Evolutionary conservation across 1,140 invertebrate genomes (phyloP).

Genomic region (Phocides pigmalion): DNA sequence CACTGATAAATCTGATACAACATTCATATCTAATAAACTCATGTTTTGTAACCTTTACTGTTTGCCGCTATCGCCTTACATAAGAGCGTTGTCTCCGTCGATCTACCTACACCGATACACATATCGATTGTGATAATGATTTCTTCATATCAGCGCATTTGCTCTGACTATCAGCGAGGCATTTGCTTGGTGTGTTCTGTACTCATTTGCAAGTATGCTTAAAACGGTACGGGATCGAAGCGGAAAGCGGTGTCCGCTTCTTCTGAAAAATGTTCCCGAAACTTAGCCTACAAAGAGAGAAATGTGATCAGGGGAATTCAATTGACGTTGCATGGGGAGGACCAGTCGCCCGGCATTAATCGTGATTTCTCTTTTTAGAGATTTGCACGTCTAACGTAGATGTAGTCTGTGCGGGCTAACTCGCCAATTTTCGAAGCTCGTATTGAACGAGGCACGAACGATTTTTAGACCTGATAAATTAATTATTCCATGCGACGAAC

Average conservation of each 20-base stretch:
- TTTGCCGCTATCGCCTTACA: conserved; percentile 71
- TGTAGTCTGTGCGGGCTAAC: conserved; percentile 42
- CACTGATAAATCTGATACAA: conserved; percentile 63
- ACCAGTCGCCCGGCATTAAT: conserved; percentile 10
- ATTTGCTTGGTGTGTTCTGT: not conserved
- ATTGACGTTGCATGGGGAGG: not conserved
- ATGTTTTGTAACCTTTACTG: conserved; percentile 68
- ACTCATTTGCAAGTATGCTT: conserved; percentile 6
- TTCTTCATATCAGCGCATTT: conserved; percentile 28
- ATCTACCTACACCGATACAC: conserved; percentile 49
- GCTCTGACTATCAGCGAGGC: not conserved
- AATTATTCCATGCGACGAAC: conserved; percentile 48
- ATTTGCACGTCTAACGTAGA: conserved; percentile 53
- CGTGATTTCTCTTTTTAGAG: conserved; percentile 48
- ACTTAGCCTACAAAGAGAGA: conserved; percentile 4
- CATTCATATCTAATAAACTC: conserved; percentile 74
- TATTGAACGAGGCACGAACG: not conserved
- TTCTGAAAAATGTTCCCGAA: not conserved
- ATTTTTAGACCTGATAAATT: conserved; percentile 50
- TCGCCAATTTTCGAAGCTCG: conserved; percentile 36
- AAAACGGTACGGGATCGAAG: not conserved
- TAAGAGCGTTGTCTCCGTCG: conserved; percentile 52
- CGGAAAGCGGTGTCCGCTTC: conserved; percentile 4
- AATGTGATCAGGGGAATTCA: conserved; percentile 11
- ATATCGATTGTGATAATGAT: conserved; percentile 44